Percentiles rank a stretch among this genome's conserved stretches.
Evolutionary conservation across 2,113 vertebrate species (phyloP).

Genomic region (Dipodomys merriami): DNA sequence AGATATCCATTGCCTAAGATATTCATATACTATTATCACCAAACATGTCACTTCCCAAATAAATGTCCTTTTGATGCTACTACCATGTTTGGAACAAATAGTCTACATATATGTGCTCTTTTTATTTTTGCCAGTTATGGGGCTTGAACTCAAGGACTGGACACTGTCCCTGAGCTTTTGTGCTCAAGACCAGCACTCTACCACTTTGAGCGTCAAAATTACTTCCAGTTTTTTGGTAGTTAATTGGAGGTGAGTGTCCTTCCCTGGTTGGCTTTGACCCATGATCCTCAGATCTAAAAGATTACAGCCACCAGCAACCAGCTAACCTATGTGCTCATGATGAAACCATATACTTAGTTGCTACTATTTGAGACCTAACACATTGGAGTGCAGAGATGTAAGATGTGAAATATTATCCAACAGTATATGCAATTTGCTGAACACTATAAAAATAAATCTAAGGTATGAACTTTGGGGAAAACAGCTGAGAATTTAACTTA

Average conservation of each 20-base stretch:
- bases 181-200: too few relatives aligned
- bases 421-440: not conserved
- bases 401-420: slow-evolving; percentile 10
- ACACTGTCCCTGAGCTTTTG: too few relatives aligned
- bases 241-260: too few relatives aligned
- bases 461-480: slow-evolving; percentile 21
- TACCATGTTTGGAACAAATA: not conserved
- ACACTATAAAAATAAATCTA: slow-evolving; percentile 32
- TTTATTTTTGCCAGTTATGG: too few relatives aligned
- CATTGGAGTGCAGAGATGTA: not conserved
- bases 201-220: too few relatives aligned
- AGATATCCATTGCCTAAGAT: slow-evolving; percentile 15
- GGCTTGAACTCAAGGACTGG: too few relatives aligned
- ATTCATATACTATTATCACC: not conserved
- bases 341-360: not conserved
- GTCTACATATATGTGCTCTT: not conserved
- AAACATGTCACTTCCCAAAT: not conserved
- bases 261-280: too few relatives aligned
- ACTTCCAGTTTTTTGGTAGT: too few relatives aligned
- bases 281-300: too few relatives aligned
- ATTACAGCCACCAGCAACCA: too few relatives aligned
- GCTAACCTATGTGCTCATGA: not conserved
- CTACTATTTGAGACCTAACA: not conserved
- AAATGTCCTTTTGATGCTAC: slow-evolving; percentile 12
- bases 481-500: slow-evolving; percentile 23